A percentile compares a stretch with the other conserved stretches of the same genome.
Evolutionary conservation across 2,113 vertebrate genomes (phyloP).

Genomic region (Illadopsis cleaveri): DNA sequence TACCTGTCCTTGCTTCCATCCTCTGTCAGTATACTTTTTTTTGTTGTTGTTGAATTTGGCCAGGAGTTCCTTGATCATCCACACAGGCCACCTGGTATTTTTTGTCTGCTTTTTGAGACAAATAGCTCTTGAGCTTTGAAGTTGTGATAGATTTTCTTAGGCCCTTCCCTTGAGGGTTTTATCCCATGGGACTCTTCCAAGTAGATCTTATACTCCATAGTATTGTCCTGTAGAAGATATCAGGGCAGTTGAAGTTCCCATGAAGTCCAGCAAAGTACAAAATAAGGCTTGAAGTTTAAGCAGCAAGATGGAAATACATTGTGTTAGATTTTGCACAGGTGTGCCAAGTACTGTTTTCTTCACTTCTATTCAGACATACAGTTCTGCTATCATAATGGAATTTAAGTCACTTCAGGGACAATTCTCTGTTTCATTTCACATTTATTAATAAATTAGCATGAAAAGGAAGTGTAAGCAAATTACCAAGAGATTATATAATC

Average conservation of each 20-base stretch:
- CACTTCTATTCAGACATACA: neutral
- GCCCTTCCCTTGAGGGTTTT: neutral
- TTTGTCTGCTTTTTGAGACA: neutral
- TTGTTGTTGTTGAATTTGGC: neutral
- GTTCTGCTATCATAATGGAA: neutral
- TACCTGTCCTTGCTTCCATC: neutral
- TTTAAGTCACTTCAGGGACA: neutral
- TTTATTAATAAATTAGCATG: neutral
- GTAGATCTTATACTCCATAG: neutral
- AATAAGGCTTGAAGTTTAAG: neutral
- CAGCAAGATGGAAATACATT: neutral
- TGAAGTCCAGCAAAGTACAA: neutral
- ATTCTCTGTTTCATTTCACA: neutral
- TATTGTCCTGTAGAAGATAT: neutral
- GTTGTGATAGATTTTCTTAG: neutral
- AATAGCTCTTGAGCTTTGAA: neutral
- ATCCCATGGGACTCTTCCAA: neutral
- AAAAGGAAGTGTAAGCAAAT: neutral
- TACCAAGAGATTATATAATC: neutral
- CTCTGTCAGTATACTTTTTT: neutral
- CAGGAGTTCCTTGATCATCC: neutral
- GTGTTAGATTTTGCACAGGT: neutral
- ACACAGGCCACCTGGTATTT: neutral
- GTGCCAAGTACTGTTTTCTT: neutral
- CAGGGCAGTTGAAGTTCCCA: neutral